phyloP scores from a whole-genome alignment of 2,797 vertebrate genomes.

The Oreortyx pictus region DNA sequence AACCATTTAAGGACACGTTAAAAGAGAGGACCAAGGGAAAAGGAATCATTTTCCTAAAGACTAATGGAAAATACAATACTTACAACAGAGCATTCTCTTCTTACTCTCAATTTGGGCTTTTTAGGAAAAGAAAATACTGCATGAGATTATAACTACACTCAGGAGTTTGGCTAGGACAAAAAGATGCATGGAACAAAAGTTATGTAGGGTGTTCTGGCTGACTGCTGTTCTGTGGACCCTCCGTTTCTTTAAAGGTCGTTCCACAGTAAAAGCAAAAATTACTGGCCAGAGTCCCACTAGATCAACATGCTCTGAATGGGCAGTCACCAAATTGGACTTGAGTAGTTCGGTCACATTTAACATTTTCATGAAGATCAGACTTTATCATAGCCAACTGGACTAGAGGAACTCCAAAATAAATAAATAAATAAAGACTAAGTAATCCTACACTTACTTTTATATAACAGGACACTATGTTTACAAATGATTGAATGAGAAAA shows the following conservation, averaged over 20 bases:
- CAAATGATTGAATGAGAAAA: not conserved
- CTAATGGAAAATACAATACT: not conserved
- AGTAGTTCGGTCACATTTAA: not conserved
- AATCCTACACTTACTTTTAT: not conserved
- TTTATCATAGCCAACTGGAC: not conserved
- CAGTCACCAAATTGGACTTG: not conserved
- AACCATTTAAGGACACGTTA: constrained; percentile 26
- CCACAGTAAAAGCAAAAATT: not conserved
- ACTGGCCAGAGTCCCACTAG: not conserved
- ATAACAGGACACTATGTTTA: not conserved
- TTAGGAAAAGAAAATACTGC: not conserved
- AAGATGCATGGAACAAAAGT: not conserved
- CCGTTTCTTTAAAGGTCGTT: not conserved
- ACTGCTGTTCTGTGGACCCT: not conserved
- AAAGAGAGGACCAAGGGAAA: not conserved
- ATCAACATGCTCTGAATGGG: not conserved
- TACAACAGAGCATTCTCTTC: not conserved
- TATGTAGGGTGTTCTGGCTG: not conserved
- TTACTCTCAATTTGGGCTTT: not conserved
- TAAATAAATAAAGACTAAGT: not conserved
- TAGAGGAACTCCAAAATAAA: not conserved
- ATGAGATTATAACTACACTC: not conserved
- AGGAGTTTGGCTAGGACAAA: not conserved
- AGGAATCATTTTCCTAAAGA: not conserved
- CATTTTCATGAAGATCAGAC: not conserved